phyloP scores from a whole-genome alignment of 2,113 vertebrate genomes.

The Microcebus murinus region DNA sequence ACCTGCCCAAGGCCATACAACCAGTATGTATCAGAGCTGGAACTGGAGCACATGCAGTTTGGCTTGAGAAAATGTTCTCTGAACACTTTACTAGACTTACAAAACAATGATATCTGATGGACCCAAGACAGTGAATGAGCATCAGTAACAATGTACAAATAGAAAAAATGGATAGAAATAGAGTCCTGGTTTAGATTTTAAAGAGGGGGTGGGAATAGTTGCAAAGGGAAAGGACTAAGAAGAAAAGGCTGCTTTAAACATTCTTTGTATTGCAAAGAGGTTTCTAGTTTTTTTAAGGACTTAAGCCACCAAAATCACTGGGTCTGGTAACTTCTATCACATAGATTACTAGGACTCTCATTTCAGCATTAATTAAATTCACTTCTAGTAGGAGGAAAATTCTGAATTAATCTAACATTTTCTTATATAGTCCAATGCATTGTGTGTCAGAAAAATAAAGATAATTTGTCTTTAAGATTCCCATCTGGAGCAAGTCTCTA shows the following conservation, averaged over 20 bases:
- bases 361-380: conserved; percentile 55
- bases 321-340: conserved; percentile 28
- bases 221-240: not conserved
- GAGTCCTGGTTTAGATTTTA: not conserved
- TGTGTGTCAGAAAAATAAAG: conserved; percentile 40
- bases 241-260: not conserved
- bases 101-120: not conserved
- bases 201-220: not conserved
- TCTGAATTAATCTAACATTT: conserved; percentile 51
- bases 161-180: not conserved
- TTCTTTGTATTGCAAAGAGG: not conserved
- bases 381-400: not conserved
- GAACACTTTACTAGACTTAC: not conserved
- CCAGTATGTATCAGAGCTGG: not conserved
- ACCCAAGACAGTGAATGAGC: not conserved
- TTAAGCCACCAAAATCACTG: not conserved
- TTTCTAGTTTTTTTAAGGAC: conserved; percentile 13
- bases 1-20: not conserved
- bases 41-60: not conserved
- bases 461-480: conserved; percentile 45
- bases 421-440: conserved; percentile 23
- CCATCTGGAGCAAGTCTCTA: conserved; percentile 22
- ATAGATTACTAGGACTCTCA: conserved; percentile 11
- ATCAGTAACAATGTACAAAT: not conserved
- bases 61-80: not conserved